phyloP scores from a whole-genome alignment of 2,888 invertebrate species.

The Saturnia pavonia region DNA sequence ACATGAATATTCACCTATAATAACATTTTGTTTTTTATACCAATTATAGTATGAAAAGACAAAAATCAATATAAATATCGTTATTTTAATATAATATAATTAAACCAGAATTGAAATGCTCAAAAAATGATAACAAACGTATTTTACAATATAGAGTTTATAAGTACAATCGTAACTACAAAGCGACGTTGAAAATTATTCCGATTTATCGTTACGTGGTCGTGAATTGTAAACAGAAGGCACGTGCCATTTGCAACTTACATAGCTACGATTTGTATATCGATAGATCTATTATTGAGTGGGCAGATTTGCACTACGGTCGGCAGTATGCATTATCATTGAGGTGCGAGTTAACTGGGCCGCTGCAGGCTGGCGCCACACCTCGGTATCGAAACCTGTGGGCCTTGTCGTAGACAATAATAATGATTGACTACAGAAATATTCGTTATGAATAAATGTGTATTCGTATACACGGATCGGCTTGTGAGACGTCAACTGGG shows the following conservation, averaged over 20 bases:
- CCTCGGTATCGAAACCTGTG: not conserved
- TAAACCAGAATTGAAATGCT: too few species aligned
- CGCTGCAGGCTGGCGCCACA: not conserved
- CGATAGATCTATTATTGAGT: conserved; percentile 9
- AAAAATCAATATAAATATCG: too few species aligned
- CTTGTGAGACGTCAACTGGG: not conserved
- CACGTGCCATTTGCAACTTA: not conserved
- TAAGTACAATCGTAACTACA: too few species aligned
- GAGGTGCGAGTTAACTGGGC: not conserved
- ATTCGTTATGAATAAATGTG: not conserved
- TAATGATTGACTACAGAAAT: not conserved
- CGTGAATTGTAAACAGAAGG: not conserved
- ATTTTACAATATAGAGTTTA: too few species aligned
- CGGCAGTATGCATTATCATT: conserved; percentile 12
- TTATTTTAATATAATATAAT: too few species aligned
- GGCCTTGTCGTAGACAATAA: not conserved
- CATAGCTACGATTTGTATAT: not conserved
- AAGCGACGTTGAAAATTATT: not conserved
- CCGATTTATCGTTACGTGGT: conserved; percentile 11
- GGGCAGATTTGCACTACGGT: conserved; percentile 10
- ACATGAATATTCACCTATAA: too few species aligned
- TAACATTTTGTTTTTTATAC: too few species aligned
- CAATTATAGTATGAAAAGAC: too few species aligned
- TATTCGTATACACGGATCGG: not conserved
- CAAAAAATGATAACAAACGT: too few species aligned